Percentiles rank a stretch among this genome's conserved stretches.
Evolutionary conservation across 2,113 vertebrate genomes (phyloP).

Genomic region (Mus spicilegus): DNA sequence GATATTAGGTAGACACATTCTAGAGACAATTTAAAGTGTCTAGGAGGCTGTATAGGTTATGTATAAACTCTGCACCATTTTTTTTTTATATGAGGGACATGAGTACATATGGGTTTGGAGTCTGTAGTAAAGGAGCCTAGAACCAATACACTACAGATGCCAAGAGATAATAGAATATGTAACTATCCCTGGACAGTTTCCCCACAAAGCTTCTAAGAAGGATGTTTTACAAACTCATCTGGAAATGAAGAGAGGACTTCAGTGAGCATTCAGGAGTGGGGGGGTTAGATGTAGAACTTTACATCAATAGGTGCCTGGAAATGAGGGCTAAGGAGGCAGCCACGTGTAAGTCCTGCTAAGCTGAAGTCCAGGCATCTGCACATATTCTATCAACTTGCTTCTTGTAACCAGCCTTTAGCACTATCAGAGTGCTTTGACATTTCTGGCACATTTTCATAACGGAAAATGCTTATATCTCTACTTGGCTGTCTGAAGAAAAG

Average conservation of each 20-base stretch:
- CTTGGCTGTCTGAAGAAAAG: not conserved
- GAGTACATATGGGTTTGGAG: not conserved
- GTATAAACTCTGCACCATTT: not conserved
- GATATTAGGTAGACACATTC: not conserved
- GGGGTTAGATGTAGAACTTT: not conserved
- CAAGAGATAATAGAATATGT: not conserved
- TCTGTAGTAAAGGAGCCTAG: not conserved
- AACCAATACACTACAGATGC: not conserved
- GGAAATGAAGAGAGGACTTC: not conserved
- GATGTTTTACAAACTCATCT: not conserved
- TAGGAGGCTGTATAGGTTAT: not conserved
- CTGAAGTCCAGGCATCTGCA: not conserved
- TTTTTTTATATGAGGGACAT: not conserved
- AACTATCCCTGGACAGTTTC: not conserved
- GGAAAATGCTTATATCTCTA: not conserved
- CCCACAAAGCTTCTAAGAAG: not conserved
- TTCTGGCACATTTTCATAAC: not conserved
- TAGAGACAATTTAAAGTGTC: not conserved
- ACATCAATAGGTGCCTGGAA: no score
- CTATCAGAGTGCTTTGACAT: constrained; percentile 13
- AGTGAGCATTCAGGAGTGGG: not conserved
- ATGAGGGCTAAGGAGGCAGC: not conserved
- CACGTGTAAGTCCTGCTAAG: not conserved
- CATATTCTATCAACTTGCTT: not conserved
- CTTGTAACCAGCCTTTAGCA: not conserved